Percentiles rank a stretch among this genome's conserved stretches.
Conservation (phyloP, 2,888 invertebrate genomes). For the Trachelus tabidus region DNA sequence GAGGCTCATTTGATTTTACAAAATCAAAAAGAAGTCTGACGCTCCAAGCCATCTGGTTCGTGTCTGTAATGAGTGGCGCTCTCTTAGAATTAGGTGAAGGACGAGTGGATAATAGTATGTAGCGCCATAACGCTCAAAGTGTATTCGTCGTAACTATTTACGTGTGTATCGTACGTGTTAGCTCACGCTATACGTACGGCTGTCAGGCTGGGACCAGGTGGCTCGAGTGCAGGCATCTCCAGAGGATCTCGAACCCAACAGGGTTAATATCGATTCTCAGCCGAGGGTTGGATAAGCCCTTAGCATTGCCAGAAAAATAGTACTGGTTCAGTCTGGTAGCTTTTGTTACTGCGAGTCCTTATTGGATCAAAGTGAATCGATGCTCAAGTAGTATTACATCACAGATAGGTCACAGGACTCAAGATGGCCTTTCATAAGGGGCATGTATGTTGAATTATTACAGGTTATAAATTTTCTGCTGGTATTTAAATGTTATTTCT, state of each 20-base stretch:
- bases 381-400: not conserved
- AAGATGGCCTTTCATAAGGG: not conserved
- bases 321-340: not conserved
- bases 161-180: not conserved
- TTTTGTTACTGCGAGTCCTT: not conserved
- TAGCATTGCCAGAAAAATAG: not conserved
- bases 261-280: not conserved
- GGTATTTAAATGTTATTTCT: not conserved
- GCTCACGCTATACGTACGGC: not conserved
- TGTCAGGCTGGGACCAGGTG: not conserved
- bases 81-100: constrained; percentile 4
- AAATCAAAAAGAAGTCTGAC: not conserved
- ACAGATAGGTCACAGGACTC: not conserved
- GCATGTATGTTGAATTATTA: not conserved
- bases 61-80: constrained; percentile 1
- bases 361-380: not conserved
- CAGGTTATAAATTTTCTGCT: not conserved
- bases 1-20: not conserved
- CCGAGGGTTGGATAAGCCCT: not conserved
- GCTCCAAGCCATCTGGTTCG: not conserved
- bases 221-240: not conserved
- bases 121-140: not conserved
- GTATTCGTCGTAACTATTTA: not conserved
- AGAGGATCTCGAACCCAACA: not conserved
- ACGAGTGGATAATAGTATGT: not conserved